These are phyloP conservation scores for Diorhabda carinulata DNA, from an alignment of 1,140 invertebrate genomes.

Conservation along the genomic window DNA sequence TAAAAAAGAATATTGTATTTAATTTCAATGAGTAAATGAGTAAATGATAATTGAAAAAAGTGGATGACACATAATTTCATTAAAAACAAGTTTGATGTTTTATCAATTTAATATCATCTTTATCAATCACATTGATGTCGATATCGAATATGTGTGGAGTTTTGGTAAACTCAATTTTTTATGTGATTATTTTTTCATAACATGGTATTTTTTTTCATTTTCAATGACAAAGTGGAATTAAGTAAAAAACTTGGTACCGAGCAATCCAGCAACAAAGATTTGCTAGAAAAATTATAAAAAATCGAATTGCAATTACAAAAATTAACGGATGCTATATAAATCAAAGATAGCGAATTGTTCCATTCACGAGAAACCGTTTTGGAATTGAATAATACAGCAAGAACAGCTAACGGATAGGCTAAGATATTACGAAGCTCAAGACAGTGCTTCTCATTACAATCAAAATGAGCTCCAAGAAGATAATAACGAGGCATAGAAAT, in stretches of 20 bases:
- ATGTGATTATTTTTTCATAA: not conserved
- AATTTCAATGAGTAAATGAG: too few species aligned
- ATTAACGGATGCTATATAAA: slow-evolving; percentile 50
- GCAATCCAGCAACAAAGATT: slow-evolving; percentile 71
- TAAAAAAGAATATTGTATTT: too few species aligned
- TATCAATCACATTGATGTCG: too few species aligned
- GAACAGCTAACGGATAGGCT: slow-evolving; percentile 59
- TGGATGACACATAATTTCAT: too few species aligned
- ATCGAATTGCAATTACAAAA: slow-evolving; percentile 61
- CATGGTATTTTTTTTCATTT: slow-evolving; percentile 39
- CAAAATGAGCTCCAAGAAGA: slow-evolving; percentile 61
- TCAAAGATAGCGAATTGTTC: slow-evolving; percentile 65
- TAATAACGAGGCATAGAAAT: slow-evolving; percentile 44
- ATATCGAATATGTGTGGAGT: too few species aligned
- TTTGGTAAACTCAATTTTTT: not conserved
- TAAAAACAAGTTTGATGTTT: too few species aligned
- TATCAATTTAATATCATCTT: too few species aligned
- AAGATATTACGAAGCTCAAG: slow-evolving; percentile 54
- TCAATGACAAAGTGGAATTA: slow-evolving; percentile 76
- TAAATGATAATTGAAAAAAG: too few species aligned
- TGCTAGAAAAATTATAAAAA: slow-evolving; percentile 67
- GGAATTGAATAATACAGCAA: slow-evolving; percentile 55
- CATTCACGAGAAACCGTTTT: slow-evolving; percentile 60
- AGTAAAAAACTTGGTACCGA: slow-evolving; percentile 78
- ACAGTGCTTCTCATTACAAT: slow-evolving; percentile 57